Evolutionary conservation across 92 coral and sea anemone species (phyloP).

Genomic region (Palythoa grandis): DNA sequence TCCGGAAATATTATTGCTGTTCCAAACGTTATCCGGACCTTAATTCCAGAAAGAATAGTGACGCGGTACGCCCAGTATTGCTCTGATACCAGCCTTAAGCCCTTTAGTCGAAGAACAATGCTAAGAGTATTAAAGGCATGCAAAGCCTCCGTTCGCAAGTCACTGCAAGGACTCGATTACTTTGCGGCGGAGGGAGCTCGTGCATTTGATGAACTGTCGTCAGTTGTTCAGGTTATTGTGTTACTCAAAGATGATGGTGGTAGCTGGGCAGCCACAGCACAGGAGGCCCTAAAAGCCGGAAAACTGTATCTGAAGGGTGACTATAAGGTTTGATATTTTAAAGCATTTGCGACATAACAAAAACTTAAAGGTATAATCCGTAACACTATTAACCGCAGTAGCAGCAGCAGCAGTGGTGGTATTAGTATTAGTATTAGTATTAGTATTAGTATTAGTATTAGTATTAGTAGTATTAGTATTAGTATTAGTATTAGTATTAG

Average conservation of each 20-base stretch:
- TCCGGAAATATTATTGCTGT: conserved; percentile 5
- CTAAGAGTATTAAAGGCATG: conserved; percentile 13
- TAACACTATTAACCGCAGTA: neutral
- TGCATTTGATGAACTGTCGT: conserved; percentile 58
- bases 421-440: neutral
- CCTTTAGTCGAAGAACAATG: conserved; percentile 30
- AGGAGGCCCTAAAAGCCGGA: conserved; percentile 31
- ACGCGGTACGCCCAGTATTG: conserved; percentile 34
- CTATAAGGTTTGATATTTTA: conserved; percentile 28
- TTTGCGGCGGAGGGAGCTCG: neutral
- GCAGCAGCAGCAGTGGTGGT: neutral
- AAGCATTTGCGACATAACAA: neutral
- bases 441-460: neutral
- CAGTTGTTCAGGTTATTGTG: conserved; percentile 18
- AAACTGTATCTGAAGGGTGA: conserved; percentile 48
- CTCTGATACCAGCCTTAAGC: conserved; percentile 13
- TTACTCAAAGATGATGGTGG: conserved; percentile 25
- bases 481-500: no score
- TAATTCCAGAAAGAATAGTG: conserved; percentile 24
- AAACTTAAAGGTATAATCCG: no score
- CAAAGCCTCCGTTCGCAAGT: conserved; percentile 43
- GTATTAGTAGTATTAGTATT: no score
- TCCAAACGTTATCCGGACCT: conserved; percentile 37
- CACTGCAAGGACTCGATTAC: conserved; percentile 47
- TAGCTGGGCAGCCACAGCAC: conserved; percentile 19